Evolutionary conservation across 2,888 invertebrate genomes (phyloP), one percentile per base, ranked within the genome.

Genomic region (Cephus sareptanus): DNA sequence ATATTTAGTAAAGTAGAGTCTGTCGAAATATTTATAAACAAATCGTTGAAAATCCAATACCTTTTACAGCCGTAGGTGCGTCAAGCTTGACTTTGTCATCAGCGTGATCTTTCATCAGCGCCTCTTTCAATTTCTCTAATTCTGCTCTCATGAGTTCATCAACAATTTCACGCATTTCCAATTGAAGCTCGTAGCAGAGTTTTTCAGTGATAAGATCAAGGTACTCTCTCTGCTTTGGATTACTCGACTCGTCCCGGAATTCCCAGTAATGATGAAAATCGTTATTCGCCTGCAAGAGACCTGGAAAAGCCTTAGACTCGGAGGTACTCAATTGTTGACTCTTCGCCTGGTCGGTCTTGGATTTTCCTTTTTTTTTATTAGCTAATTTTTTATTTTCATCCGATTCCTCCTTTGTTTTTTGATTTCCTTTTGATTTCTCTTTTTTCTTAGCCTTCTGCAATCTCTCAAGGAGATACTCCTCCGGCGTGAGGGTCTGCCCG

Each of bases 141-240:
- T 95, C 94, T 35, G 93, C 77, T 84, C 93, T 92, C 95, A 95
- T 95, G 83, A 94, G 86, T 84, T 94, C 94, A 87, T 97, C 97
- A 0, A 96, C 96, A 74, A 94, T 92, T 69, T 93, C 91, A n/a
- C 96, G 92, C 56, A 96, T 92, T 87, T 96, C 93, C 37, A 94
- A 85, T 78, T 96, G 94, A 76, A 95, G 92, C 81, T 95, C 94
- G 79, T 93, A 91, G 81, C 94, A 94, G 82, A 95, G 94, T 81
- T 94, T 93, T 83, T 95, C 94, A 13, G 94, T 94, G 70, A 97
- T 93, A 68, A 96, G 89, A 82, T 95, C 93, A 84, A 93, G 92
- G 82, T 96, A 94, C 84, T 94, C 93, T 35, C 93, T 94, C 89
- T 94, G 95, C 30, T 93, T 88, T 6, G 93, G 93, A 89, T 96